Evolutionary conservation across 2,113 vertebrate species (phyloP).

Genomic region (Gopherus flavomarginatus): DNA sequence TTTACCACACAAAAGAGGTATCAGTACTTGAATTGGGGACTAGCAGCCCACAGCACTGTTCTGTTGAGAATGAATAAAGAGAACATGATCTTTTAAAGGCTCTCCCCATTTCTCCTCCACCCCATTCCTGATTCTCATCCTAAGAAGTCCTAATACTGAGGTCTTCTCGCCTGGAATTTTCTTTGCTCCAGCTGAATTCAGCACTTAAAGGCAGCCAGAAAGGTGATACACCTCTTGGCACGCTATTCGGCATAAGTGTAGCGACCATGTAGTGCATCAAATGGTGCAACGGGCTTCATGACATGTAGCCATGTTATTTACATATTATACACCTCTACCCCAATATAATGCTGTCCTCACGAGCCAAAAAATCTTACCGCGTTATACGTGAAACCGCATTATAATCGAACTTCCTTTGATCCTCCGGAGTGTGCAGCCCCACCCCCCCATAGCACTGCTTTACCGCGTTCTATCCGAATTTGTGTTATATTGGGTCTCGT

Average conservation of each 20-base stretch:
- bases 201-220: not conserved
- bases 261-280: not conserved
- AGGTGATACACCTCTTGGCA: fast-evolving
- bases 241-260: fast-evolving
- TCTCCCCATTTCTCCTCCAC: not conserved
- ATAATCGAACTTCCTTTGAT: too few species aligned
- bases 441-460: too few species aligned
- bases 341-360: too few species aligned
- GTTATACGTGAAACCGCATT: too few species aligned
- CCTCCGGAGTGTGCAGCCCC: too few species aligned
- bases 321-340: not conserved
- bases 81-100: not conserved
- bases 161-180: not conserved
- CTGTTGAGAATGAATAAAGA: not conserved
- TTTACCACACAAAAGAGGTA: not conserved
- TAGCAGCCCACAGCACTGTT: not conserved
- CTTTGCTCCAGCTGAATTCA: not conserved
- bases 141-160: not conserved
- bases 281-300: not conserved
- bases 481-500: too few species aligned
- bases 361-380: too few species aligned
- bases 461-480: too few species aligned
- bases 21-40: not conserved
- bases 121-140: not conserved
- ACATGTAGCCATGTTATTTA: not conserved